phyloP scores from a whole-genome alignment of 1,140 invertebrate species.

The Coenobita brevimanus region DNA sequence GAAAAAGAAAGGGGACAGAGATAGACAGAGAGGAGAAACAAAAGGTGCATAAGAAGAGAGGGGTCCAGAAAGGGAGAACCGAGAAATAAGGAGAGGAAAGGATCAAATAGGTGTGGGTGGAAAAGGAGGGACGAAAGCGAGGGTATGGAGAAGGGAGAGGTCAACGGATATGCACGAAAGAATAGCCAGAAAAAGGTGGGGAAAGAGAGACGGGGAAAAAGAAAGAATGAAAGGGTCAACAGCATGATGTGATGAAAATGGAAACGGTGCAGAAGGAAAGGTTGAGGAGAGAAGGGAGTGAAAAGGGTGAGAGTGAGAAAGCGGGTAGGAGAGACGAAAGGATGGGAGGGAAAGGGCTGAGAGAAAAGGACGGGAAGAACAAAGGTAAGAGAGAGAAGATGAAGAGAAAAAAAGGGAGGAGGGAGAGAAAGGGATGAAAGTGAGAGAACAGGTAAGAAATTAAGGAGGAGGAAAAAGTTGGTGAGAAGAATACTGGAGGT shows the following conservation, averaged over 20 bases:
- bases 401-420: not conserved
- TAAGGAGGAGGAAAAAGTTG: not conserved
- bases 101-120: not conserved
- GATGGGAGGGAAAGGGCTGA: not conserved
- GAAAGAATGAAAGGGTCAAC: not conserved
- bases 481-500: not conserved
- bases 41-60: not conserved
- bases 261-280: not conserved
- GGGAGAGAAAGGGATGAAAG: no score
- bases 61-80: no score
- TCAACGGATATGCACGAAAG: not conserved
- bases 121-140: not conserved
- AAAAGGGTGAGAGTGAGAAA: not conserved
- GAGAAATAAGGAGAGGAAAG: constrained; percentile 3
- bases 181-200: not conserved
- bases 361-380: not conserved
- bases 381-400: not conserved
- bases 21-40: not conserved
- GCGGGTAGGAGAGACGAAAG: not conserved
- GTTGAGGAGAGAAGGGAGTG: not conserved
- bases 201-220: not conserved
- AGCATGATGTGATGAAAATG: not conserved
- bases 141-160: not conserved
- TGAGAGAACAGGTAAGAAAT: not conserved
- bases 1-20: not conserved